phyloP scores from a whole-genome alignment of 2,888 invertebrate genomes.

The Rhagophthalmus giganteus region DNA sequence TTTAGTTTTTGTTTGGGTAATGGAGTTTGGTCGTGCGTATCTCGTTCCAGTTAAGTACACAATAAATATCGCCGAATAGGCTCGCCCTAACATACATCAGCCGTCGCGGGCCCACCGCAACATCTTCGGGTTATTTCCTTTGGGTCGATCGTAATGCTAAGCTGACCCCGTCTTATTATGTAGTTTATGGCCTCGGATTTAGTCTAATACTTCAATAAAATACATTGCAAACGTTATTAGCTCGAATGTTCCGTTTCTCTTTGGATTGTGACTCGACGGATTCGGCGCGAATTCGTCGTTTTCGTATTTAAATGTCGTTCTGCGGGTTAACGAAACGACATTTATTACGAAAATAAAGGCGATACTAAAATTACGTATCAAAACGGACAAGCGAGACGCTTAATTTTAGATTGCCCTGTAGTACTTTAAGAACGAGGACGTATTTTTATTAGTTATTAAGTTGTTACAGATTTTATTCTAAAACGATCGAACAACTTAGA shows the following conservation, averaged over 20 bases:
- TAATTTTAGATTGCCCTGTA: too few species aligned
- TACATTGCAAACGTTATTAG: slow-evolving; percentile 28
- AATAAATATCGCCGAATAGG: slow-evolving; percentile 55
- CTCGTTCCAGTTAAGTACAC: slow-evolving; percentile 55
- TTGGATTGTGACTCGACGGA: slow-evolving; percentile 11
- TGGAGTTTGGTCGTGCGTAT: slow-evolving; percentile 43
- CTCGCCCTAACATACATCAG: slow-evolving; percentile 51
- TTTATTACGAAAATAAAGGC: too few species aligned
- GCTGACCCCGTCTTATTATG: slow-evolving; percentile 33
- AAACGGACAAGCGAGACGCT: too few species aligned
- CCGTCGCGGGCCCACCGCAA: slow-evolving; percentile 46
- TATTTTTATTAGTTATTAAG: too few species aligned
- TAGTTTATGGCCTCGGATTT: slow-evolving; percentile 31
- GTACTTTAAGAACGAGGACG: too few species aligned
- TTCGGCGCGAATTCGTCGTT: too few species aligned
- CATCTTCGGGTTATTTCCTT: slow-evolving; percentile 53
- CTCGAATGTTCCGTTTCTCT: slow-evolving; percentile 18
- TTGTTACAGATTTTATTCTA: too few species aligned
- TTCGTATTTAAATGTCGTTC: too few species aligned
- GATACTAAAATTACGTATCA: too few species aligned
- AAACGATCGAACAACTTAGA: too few species aligned
- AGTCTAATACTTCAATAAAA: slow-evolving; percentile 32
- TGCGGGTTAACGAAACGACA: too few species aligned
- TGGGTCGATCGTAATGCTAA: slow-evolving; percentile 47
- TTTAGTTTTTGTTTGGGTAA: slow-evolving; percentile 45